Base-by-base conservation (phyloP, 2,113 vertebrate genomes). In the Notechis scutatus region DNA sequence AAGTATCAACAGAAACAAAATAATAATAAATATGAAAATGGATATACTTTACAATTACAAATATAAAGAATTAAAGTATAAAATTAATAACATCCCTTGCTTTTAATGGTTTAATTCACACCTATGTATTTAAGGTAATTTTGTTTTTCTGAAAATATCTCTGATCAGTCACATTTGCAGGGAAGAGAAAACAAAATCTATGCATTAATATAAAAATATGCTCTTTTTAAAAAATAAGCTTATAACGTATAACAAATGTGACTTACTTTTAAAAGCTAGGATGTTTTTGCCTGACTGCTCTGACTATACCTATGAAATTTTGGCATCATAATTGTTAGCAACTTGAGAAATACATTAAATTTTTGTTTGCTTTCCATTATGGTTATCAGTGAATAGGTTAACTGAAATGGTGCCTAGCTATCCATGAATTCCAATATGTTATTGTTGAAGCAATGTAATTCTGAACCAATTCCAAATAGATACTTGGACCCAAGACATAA, bases 391-490 rank as follows among this genome's bases (percentile, higher is more conserved):
- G 87, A 59, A 12, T 50, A 39, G 34, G 18, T 81, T 81, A 81
- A 81, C 34, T 21, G 34, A 42, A 81, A 81, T 21, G n/a, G 20
- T 88, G 91, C 93, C 74, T 69, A 21, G n/a, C 47, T 54, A 0
- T 90, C 86, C 61, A 91, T 45, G 59, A 94, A 86, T 59, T 90
- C 94, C 5, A 0, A 95, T 85, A 95, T 85, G 88, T 96, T 93
- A 89, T 91, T 93, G 0, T 85, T 34, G 95, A 54, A 96, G 94
- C 95, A 94, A 93, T 90, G 93, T 34, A 94, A 90, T 93, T 94
- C 92, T 69, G 93, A 95, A 89, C 91, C 96, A 96, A 97, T 4
- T 85, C 94, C 92, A 96, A 95, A 85, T 88, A 94, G 92, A 86
- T 94, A 95, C 47, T 94, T 94, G 93, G 92, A 87, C 96, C 34